Conservation (phyloP, 2,888 invertebrate species). For the Lasioglossum morio region DNA sequence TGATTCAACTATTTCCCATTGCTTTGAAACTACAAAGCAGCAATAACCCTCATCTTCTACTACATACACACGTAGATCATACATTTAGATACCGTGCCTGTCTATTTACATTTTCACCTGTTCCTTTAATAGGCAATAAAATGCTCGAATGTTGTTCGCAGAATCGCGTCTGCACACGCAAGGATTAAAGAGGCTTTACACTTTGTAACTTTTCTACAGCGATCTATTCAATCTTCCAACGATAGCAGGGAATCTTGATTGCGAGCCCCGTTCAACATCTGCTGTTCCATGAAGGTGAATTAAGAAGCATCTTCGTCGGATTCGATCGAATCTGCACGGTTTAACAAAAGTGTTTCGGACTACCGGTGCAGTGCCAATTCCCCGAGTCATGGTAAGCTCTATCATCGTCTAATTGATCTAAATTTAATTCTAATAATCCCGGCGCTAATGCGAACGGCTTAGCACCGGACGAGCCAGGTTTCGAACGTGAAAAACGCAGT, state of each 20-base stretch:
- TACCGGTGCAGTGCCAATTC: neutral
- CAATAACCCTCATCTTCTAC: neutral
- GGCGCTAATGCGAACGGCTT: conserved; percentile 19
- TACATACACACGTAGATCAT: neutral
- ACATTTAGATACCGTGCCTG: neutral
- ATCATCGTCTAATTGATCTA: conserved; percentile 34
- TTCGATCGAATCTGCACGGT: neutral
- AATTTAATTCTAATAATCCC: conserved; percentile 41
- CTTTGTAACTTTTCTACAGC: neutral
- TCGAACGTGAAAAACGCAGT: conserved; percentile 45
- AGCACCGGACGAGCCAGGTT: neutral
- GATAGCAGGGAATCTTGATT: neutral
- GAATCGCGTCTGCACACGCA: neutral
- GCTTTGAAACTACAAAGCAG: neutral
- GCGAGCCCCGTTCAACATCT: neutral
- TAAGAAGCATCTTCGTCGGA: neutral
- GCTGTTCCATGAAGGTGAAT: neutral
- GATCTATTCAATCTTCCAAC: neutral
- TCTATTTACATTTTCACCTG: neutral
- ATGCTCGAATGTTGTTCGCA: neutral
- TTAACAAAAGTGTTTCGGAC: conserved; percentile 3
- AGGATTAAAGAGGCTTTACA: neutral
- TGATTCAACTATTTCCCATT: too few species aligned
- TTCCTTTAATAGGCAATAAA: neutral
- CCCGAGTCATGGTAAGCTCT: neutral